Evolutionary conservation across 2,888 invertebrate genomes (phyloP), one percentile per base, ranked within the genome.

Genomic region (Metopia argyrocephala): DNA sequence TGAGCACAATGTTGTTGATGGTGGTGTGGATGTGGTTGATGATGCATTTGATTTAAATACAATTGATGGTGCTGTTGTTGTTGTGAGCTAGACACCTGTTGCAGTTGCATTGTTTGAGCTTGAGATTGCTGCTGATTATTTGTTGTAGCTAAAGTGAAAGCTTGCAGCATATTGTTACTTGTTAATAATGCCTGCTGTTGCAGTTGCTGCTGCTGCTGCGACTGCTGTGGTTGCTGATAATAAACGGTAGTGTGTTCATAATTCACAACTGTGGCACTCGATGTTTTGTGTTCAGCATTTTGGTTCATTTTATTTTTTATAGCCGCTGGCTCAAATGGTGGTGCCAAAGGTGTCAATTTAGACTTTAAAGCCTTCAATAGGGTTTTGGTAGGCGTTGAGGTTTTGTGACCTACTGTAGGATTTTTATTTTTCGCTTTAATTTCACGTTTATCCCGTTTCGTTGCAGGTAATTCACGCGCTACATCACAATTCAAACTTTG

Each of bases 341-440:
- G 89, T 20, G 88, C 88, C 81, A 88, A 71, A 0, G 88, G 89
- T 3, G 88, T 88, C 45, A 88, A 70, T 69, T 89, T 88, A 20
- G 88, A 88, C 76, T 89, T 86, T 31, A 86, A 85, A 5, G 88
- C 89, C 69, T 87, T 88, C 7, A 87, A 66, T 12, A 81, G 46
- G 5, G 76, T 79, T 18, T 82, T 82, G 6, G 71, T 64, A 15
- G 73, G 28, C 4, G 59, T 61, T 4, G 28, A 27, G 38, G 18
- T 18, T n/a, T 64, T 74, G 3, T n/a, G 18, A 0, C 25, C 45
- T 20, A 25, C 28, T 50, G 74, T 66, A 18, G 38, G 21, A 4
- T 0, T 23, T 74, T 66, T 66, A 0, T 9, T 9, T 70, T 74
- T 82, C 0, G 18, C n/a, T 71, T 73, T 75, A 7, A 18, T 5